phyloP scores from a whole-genome alignment of 23 tunicate species.

The Clavelina lepadiformis region DNA sequence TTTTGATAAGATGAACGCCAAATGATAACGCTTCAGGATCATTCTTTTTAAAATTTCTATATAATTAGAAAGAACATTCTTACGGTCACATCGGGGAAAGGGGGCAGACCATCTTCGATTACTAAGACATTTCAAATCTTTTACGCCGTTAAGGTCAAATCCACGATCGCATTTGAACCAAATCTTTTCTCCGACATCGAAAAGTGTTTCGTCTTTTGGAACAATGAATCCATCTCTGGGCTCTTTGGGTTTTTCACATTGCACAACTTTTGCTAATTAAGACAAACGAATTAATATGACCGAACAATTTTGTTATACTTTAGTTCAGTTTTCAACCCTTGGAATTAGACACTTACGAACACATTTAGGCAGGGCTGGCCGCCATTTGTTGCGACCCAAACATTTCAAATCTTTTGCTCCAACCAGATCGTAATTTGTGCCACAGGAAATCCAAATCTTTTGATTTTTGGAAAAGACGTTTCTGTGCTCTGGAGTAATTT shows the following conservation, averaged over 20 bases:
- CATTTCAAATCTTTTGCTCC: too few relatives aligned
- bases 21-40: too few relatives aligned
- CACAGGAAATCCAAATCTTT: too few relatives aligned
- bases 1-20: too few relatives aligned
- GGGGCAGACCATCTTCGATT: slow-evolving; percentile 18
- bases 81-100: slow-evolving; percentile 5
- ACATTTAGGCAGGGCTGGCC: too few relatives aligned
- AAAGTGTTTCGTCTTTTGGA: background rate
- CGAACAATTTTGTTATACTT: background rate
- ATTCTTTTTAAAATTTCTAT: background rate
- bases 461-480: too few relatives aligned
- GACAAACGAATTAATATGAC: background rate
- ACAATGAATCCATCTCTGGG: background rate
- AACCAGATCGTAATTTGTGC: too few relatives aligned
- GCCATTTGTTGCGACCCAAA: too few relatives aligned
- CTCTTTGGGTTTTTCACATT: background rate
- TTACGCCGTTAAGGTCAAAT: slow-evolving; percentile 7
- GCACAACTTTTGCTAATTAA: background rate
- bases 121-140: background rate
- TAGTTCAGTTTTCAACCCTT: background rate
- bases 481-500: slow-evolving; percentile 4
- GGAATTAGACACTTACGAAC: too few relatives aligned
- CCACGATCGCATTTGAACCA: slow-evolving; percentile 37
- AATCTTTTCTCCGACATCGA: slow-evolving; percentile 20
- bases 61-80: background rate